Conservation (phyloP, 2,113 vertebrate species). For the Cyphomyrus discorhynchus region DNA sequence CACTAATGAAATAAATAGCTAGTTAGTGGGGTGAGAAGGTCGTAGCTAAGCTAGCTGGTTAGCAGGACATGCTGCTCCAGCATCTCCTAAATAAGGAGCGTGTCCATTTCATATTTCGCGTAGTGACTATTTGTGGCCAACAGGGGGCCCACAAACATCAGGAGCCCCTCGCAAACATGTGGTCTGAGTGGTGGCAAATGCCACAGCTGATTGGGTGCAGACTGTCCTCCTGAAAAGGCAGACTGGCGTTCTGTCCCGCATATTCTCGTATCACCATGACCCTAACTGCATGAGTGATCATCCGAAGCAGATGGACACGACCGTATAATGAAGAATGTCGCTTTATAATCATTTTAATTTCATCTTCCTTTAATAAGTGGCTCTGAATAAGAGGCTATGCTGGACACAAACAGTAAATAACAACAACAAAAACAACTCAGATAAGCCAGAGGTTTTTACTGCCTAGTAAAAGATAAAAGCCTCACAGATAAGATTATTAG, state of each 20-base stretch:
- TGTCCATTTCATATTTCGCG: not conserved
- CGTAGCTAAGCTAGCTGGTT: not conserved
- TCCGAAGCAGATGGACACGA: not conserved
- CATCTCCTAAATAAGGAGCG: not conserved
- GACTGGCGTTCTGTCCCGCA: not conserved
- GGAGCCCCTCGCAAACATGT: not conserved
- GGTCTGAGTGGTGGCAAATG: not conserved
- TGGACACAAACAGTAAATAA: not conserved
- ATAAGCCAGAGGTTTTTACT: not conserved
- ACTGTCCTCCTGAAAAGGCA: not conserved
- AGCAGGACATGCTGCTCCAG: too few relatives aligned
- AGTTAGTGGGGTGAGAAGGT: not conserved
- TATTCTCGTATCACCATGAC: not conserved
- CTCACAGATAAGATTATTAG: not conserved
- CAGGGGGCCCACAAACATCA: not conserved
- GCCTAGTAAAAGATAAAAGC: not conserved
- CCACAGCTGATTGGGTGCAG: not conserved
- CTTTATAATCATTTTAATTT: conserved; percentile 6
- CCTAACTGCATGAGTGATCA: not conserved
- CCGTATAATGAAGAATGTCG: not conserved
- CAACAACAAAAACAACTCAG: not conserved
- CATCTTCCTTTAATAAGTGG: not conserved
- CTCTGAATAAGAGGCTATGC: not conserved
- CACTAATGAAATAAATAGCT: not conserved
- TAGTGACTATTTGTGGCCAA: not conserved